A percentile compares a stretch with the other conserved stretches of the same genome.
Evolutionary conservation across 2,113 vertebrate species (phyloP).

Genomic region (Tragulus kanchil): DNA sequence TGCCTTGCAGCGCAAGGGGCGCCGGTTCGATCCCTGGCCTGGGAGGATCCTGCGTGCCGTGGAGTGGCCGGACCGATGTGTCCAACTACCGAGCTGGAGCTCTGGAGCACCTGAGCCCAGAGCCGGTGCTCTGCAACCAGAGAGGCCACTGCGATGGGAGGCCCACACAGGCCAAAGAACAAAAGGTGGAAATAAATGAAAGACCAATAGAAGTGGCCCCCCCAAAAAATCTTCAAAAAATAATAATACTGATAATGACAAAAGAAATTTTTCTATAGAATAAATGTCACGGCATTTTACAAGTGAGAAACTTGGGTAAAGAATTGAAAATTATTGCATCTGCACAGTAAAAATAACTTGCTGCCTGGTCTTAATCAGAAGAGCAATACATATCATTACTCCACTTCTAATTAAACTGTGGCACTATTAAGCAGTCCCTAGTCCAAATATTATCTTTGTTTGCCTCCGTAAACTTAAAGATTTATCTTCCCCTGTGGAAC

Average conservation of each 20-base stretch:
- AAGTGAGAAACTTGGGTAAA: not conserved
- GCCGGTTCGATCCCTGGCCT: too few relatives aligned
- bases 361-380: not conserved
- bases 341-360: not conserved
- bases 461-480: not conserved
- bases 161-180: too few relatives aligned
- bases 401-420: not conserved
- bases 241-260: not conserved
- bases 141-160: too few relatives aligned
- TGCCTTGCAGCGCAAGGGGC: too few relatives aligned
- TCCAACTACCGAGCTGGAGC: too few relatives aligned
- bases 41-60: too few relatives aligned
- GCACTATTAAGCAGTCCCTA: not conserved
- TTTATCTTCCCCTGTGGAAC: not conserved
- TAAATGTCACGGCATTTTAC: not conserved
- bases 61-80: too few relatives aligned
- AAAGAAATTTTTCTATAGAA: not conserved
- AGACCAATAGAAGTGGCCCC: too few relatives aligned
- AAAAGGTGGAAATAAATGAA: too few relatives aligned
- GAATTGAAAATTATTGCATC: not conserved
- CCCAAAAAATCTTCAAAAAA: not conserved
- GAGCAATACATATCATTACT: not conserved
- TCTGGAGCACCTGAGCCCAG: too few relatives aligned
- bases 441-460: not conserved
- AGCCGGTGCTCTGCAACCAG: too few relatives aligned